These are phyloP conservation scores for Tipula lateralis DNA, from an alignment of 2,888 invertebrate species.

Conservation along the genomic window DNA sequence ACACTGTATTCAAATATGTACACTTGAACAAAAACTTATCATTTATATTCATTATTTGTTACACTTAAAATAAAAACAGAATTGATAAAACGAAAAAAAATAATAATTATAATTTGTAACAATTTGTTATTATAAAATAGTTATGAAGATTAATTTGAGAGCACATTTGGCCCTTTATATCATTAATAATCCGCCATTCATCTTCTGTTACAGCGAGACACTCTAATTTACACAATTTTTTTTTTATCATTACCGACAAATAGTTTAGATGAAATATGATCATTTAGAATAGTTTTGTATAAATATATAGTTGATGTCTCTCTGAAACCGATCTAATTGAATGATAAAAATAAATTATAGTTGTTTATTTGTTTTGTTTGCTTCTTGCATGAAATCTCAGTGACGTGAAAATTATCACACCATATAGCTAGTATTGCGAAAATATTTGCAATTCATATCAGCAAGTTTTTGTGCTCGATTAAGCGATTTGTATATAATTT, in stretches of 20 bases:
- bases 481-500: not conserved
- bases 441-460: not conserved
- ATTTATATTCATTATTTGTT: not conserved
- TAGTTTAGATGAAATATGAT: not conserved
- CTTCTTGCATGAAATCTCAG: not conserved
- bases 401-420: not conserved
- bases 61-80: not conserved
- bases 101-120: not conserved
- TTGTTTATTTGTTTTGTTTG: not conserved
- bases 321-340: not conserved
- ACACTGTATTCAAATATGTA: not conserved
- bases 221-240: not conserved
- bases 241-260: not conserved
- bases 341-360: not conserved
- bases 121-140: not conserved
- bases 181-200: not conserved
- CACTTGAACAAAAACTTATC: not conserved
- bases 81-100: not conserved
- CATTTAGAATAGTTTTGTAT: not conserved
- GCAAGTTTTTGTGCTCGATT: not conserved
- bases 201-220: not conserved
- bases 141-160: not conserved
- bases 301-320: not conserved
- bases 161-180: not conserved
- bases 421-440: not conserved